phyloP scores from a whole-genome alignment of 2,888 invertebrate species.

The Sphecodes monilicornis region DNA sequence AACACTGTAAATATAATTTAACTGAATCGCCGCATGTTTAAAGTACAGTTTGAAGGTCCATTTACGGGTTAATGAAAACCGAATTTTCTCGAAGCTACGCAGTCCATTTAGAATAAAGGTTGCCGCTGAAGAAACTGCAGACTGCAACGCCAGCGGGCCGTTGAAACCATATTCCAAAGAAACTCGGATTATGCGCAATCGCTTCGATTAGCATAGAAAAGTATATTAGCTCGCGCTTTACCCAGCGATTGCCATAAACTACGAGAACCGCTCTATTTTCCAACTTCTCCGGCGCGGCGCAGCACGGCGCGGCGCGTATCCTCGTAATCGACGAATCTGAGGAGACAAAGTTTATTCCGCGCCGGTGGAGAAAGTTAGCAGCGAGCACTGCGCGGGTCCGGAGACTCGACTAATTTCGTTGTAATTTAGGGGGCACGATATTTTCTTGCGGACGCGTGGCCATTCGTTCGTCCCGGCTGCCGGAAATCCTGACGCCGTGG shows the following conservation, averaged over 20 bases:
- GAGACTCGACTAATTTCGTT: slow-evolving; percentile 29
- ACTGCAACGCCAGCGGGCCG: not conserved
- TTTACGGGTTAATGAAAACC: not conserved
- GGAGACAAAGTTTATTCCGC: not conserved
- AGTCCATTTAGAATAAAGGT: not conserved
- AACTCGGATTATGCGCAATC: not conserved
- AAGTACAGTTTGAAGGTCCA: too few species aligned
- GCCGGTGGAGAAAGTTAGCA: not conserved
- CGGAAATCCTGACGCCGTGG: slow-evolving; percentile 39
- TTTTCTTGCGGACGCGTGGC: slow-evolving; percentile 16
- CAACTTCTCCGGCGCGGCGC: not conserved
- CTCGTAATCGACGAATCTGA: not conserved
- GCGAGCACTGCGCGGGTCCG: not conserved
- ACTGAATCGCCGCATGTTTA: not conserved
- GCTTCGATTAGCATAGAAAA: slow-evolving; percentile 8
- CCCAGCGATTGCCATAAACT: not conserved
- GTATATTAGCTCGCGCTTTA: slow-evolving; percentile 1
- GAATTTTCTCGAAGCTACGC: not conserved
- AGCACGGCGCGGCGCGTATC: not conserved
- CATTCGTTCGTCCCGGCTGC: slow-evolving; percentile 37
- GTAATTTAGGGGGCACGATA: slow-evolving; percentile 32
- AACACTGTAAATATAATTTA: not conserved
- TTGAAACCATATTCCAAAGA: slow-evolving; percentile 3
- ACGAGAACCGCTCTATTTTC: not conserved
- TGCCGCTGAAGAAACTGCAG: not conserved